Percentiles rank a stretch among this genome's conserved stretches.
Evolutionary conservation across 2,113 vertebrate species (phyloP).

Genomic region (Platysternon megacephalum): DNA sequence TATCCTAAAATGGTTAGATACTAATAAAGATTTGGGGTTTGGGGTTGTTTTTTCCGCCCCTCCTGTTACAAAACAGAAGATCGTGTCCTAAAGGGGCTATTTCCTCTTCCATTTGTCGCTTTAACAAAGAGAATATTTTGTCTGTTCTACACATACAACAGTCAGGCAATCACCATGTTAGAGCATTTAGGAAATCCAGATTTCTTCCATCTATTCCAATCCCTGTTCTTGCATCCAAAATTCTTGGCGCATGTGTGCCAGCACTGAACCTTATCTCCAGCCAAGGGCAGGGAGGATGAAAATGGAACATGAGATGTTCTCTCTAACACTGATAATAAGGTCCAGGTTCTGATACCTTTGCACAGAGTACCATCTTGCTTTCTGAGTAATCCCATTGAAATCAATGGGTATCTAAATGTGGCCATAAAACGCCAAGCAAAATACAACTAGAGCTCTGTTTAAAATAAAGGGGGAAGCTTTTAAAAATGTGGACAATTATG

Average conservation of each 20-base stretch:
- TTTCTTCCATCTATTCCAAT: not conserved
- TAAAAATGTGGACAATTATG: rapidly evolving
- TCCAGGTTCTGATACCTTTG: not conserved
- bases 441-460: not conserved
- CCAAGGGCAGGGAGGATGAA: not conserved
- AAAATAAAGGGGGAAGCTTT: not conserved
- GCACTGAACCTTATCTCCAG: not conserved
- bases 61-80: not conserved
- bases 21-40: not conserved
- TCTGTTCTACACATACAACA: not conserved
- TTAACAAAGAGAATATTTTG: not conserved
- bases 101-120: not conserved
- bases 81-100: not conserved
- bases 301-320: not conserved
- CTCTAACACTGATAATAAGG: not conserved
- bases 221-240: not conserved
- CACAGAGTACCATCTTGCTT: not conserved
- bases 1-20: conserved; percentile 25
- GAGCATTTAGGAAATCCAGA: not conserved
- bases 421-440: not conserved
- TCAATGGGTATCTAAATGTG: not conserved
- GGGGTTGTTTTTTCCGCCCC: not conserved
- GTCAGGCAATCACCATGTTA: not conserved
- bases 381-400: not conserved
- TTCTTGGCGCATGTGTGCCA: not conserved